Evolutionary conservation across 2,113 vertebrate genomes (phyloP), one percentile per base, ranked within the genome.

Genomic region (Gasterosteus aculeatus): DNA sequence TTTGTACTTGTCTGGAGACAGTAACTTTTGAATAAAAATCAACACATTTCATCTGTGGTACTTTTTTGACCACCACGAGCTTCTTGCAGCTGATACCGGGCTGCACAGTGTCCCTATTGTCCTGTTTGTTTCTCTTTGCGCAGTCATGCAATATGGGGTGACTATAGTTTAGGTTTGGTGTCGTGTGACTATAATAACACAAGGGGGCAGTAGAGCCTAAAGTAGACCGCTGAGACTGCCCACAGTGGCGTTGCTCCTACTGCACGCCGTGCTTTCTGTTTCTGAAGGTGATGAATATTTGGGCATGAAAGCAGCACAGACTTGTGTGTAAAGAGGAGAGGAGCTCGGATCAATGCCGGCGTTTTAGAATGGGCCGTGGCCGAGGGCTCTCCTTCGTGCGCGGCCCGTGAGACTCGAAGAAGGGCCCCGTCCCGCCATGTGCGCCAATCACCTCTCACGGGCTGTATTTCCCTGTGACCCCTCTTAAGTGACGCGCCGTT

Each of bases 11-110:
- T 99, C 96, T 98, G 97, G 96, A 98, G 97, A 98, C 98, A 98
- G 97, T 98, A 98, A 97, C 96, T 99, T 99, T 99, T 97, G 95
- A 99, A 98, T 99, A 99, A 99, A 99, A 99, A 96, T 98, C 98
- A 98, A 97, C 95, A 97, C 97, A 95, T 95, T 90, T 91, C 86
- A 84, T 86, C 84, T 82, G 90, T 92, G 85, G 56, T 77, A 84
- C 82, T 84, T 74, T 54, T 83, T 74, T 69, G 59, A 69, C 74
- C 72, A 54, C 69, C 61, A 53, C 47, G 9, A 41, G n/a, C 8
- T 18, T 29, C 19, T 29, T 46, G 12, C 46, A 16, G 10, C 0
- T 44, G 26, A 26, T 1, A 33, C 18, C 63, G 19, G 46, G n/a
- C 49, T 67, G 38, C 63, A 53, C 7, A 10, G 33, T 35, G 33